Evolutionary conservation across 2,797 vertebrate genomes (phyloP).

Genomic region (Glossophaga mutica): DNA sequence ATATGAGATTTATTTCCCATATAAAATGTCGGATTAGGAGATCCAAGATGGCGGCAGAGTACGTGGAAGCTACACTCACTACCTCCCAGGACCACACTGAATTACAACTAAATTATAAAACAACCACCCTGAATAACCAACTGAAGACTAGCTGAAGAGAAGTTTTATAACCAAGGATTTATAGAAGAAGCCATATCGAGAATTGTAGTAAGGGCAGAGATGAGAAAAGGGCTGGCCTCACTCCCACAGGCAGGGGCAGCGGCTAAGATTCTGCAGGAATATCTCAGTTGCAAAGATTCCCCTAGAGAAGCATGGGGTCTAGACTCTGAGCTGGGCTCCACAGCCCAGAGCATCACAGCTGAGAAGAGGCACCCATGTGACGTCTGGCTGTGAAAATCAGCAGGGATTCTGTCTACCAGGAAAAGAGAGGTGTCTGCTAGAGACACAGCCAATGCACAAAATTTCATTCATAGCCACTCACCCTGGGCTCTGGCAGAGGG

Average conservation of each 20-base stretch:
- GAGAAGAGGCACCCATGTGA: not conserved
- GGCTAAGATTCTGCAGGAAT: not conserved
- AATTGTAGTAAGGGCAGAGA: not conserved
- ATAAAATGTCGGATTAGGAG: not conserved
- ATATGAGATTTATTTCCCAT: not conserved
- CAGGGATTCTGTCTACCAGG: not conserved
- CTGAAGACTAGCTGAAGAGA: not conserved
- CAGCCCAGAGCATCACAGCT: not conserved
- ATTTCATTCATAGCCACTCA: not conserved
- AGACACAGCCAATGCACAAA: not conserved
- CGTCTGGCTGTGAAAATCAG: not conserved
- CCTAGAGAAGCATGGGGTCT: not conserved
- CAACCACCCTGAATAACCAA: not conserved
- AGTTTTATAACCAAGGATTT: not conserved
- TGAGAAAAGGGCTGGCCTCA: not conserved
- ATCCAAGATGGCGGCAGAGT: not conserved
- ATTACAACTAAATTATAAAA: not conserved
- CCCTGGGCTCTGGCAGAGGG: not conserved
- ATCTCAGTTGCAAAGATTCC: not conserved
- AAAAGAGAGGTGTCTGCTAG: not conserved
- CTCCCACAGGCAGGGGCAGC: not conserved
- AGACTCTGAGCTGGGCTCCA: not conserved
- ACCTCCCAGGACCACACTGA: not conserved
- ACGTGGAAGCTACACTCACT: not conserved
- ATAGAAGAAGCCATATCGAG: not conserved